phyloP scores from a whole-genome alignment of 1,140 invertebrate species.

The Apis laboriosa region DNA sequence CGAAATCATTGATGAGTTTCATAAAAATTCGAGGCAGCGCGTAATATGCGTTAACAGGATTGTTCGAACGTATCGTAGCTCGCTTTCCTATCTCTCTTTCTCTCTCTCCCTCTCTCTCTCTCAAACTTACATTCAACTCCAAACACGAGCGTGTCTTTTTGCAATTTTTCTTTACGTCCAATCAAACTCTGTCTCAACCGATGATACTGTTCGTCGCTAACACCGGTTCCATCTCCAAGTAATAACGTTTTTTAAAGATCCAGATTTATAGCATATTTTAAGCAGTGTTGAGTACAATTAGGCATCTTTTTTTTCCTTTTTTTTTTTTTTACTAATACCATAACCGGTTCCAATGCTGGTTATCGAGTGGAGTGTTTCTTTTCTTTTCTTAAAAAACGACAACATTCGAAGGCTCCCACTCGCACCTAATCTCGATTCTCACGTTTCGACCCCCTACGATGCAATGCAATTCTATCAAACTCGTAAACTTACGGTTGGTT shows the following conservation, averaged over 20 bases:
- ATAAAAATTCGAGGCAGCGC: background rate
- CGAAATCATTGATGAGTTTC: background rate
- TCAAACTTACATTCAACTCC: background rate
- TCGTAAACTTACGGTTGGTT: slow-evolving; percentile 59
- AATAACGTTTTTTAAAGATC: background rate
- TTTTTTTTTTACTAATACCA: background rate
- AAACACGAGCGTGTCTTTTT: background rate
- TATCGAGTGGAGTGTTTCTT: background rate
- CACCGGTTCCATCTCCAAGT: slow-evolving; percentile 1
- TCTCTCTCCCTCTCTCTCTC: too few relatives aligned
- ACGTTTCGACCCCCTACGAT: background rate
- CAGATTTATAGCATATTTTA: slow-evolving; percentile 1
- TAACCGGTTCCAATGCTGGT: background rate
- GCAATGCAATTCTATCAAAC: background rate
- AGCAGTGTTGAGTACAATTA: slow-evolving; percentile 25
- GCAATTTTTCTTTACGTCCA: slow-evolving; percentile 26
- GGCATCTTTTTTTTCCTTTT: slow-evolving; percentile 8
- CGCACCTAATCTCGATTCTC: background rate
- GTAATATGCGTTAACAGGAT: background rate
- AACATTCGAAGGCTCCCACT: background rate
- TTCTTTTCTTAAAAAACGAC: background rate
- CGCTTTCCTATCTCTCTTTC: too few relatives aligned
- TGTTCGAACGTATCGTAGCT: background rate
- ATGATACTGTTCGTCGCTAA: slow-evolving; percentile 13
- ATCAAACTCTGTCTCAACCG: slow-evolving; percentile 42